phyloP scores from a whole-genome alignment of 92 coral and sea anemone species.

The Parazoanthus atlanticus region DNA sequence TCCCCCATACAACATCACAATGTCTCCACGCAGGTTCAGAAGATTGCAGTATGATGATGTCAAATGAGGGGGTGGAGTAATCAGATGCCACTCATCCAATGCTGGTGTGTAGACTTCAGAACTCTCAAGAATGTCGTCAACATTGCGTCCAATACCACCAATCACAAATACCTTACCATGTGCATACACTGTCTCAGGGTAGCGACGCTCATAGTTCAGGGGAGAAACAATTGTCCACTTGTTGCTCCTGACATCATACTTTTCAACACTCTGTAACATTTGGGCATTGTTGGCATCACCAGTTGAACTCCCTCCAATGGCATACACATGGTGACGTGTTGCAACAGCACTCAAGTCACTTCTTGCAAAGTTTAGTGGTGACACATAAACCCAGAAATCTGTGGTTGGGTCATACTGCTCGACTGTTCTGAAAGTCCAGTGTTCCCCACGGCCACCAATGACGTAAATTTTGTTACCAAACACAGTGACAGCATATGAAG shows the following conservation, averaged over 20 bases:
- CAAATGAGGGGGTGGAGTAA: slow-evolving; percentile 43
- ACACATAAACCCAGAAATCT: slow-evolving; percentile 62
- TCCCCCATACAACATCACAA: slow-evolving; percentile 40
- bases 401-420: slow-evolving; percentile 73
- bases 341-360: slow-evolving; percentile 71
- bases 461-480: slow-evolving; percentile 67
- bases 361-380: slow-evolving; percentile 64
- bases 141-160: slow-evolving; percentile 40
- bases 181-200: slow-evolving; percentile 40
- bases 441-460: slow-evolving; percentile 69
- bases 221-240: slow-evolving; percentile 37
- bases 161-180: slow-evolving; percentile 41
- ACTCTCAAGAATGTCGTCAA: slow-evolving; percentile 38
- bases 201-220: slow-evolving; percentile 39
- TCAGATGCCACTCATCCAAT: slow-evolving; percentile 41
- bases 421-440: slow-evolving; percentile 70
- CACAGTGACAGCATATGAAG: slow-evolving; percentile 57
- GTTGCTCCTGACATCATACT: slow-evolving; percentile 28
- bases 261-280: slow-evolving; percentile 44
- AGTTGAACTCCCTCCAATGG: slow-evolving; percentile 73
- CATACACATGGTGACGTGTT: slow-evolving; percentile 52
- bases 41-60: slow-evolving; percentile 40
- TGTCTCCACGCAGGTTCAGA: slow-evolving; percentile 36
- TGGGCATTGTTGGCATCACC: slow-evolving; percentile 45
- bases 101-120: slow-evolving; percentile 36